Conservation (phyloP, 2,113 vertebrate genomes). For the Callaeas wilsoni region DNA sequence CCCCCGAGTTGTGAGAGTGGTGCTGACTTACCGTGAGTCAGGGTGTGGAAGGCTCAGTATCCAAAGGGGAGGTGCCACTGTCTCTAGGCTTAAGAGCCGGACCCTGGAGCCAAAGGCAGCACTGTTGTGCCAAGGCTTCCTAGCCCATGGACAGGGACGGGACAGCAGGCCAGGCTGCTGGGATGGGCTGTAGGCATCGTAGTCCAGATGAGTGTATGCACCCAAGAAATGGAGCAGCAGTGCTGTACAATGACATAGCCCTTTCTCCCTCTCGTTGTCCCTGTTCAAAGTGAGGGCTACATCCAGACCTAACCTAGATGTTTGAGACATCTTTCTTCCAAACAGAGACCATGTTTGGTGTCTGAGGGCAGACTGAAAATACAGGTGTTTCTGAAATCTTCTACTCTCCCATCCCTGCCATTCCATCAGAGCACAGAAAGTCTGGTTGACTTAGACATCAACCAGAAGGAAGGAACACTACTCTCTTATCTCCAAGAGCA, state of each 20-base stretch:
- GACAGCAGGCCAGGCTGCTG: not conserved
- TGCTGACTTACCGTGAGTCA: accelerated
- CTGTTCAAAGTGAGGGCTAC: not conserved
- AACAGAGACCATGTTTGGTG: not conserved
- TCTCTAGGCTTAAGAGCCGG: not conserved
- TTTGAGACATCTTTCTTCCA: not conserved
- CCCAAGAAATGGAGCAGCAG: not conserved
- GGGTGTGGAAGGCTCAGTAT: not conserved
- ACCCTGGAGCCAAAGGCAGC: not conserved
- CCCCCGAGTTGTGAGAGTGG: accelerated
- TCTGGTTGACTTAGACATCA: too few relatives aligned
- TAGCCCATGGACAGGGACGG: not conserved
- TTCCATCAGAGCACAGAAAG: not conserved
- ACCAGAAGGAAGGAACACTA: too few relatives aligned
- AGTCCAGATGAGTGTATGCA: accelerated
- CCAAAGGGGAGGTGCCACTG: not conserved
- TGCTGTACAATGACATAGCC: not conserved
- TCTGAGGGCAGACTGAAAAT: not conserved
- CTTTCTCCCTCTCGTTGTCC: not conserved
- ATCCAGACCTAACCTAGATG: not conserved
- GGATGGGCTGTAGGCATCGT: not conserved
- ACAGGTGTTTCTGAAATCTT: not conserved
- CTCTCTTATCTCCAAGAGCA: too few relatives aligned
- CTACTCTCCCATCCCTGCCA: not conserved
- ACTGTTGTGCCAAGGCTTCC: not conserved